Evolutionary conservation across 2,113 vertebrate genomes (phyloP).

Genomic region (Podilymbus podiceps): DNA sequence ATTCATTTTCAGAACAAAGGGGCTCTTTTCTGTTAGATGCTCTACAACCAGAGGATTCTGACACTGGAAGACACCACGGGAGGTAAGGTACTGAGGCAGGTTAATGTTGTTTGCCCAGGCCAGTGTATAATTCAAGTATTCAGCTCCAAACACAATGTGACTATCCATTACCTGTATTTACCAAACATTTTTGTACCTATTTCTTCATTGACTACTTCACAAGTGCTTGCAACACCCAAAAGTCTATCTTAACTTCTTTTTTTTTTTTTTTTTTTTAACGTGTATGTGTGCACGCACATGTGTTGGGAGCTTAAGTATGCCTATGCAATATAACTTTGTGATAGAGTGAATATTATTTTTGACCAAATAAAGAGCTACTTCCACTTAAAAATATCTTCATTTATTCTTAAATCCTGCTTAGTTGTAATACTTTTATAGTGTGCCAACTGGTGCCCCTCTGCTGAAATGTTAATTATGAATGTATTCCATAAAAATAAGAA

Average conservation of each 20-base stretch:
- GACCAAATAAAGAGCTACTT: background rate
- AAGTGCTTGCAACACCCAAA: background rate
- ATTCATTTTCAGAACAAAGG: background rate
- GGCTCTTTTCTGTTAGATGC: background rate
- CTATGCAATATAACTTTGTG: background rate
- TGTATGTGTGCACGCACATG: accelerated
- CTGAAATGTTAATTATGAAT: conserved; percentile 49
- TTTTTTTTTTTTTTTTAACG: background rate
- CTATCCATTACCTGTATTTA: background rate
- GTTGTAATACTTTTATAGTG: background rate
- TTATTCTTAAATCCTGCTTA: conserved; percentile 39
- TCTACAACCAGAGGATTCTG: background rate
- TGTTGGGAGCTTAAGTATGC: background rate
- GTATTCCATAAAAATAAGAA: conserved; percentile 33
- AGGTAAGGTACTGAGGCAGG: background rate
- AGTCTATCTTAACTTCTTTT: background rate
- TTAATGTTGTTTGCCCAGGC: background rate
- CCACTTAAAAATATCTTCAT: conserved; percentile 26
- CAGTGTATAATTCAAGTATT: background rate
- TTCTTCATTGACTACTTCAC: background rate
- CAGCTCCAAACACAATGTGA: background rate
- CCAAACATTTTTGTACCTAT: background rate
- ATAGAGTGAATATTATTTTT: background rate
- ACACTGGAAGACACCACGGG: background rate
- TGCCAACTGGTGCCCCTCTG: conserved; percentile 6